Conservation (phyloP, 2,888 invertebrate genomes). For the Halictus quadricinctus region DNA sequence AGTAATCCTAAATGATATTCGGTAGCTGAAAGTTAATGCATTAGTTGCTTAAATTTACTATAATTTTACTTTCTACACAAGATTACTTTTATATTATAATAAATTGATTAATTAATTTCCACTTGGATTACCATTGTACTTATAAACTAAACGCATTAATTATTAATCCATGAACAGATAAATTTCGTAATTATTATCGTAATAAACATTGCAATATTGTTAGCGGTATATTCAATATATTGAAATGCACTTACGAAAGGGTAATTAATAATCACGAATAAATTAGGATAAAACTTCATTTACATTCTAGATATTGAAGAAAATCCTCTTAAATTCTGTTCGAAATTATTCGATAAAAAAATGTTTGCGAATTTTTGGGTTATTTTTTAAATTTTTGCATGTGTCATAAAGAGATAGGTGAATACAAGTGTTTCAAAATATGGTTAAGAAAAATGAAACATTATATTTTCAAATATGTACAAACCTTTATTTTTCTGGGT, state of each 20-base stretch:
- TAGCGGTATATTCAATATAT: neutral
- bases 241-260: neutral
- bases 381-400: constrained; percentile 2
- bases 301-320: neutral
- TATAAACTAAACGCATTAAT: neutral
- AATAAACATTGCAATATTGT: neutral
- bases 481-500: constrained; percentile 99
- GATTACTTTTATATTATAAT: neutral
- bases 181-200: neutral
- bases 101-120: neutral
- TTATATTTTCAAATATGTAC: constrained; percentile 28
- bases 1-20: constrained; percentile 99
- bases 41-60: neutral
- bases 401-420: constrained; percentile 28
- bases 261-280: neutral
- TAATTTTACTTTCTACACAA: neutral
- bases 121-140: neutral
- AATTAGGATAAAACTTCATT: neutral
- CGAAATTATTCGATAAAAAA: neutral
- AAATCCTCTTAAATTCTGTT: neutral
- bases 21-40: constrained; percentile 88
- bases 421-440: constrained; percentile 19
- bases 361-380: neutral
- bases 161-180: neutral
- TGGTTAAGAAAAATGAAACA: constrained; percentile 42